These are phyloP conservation scores for Sminthopsis crassicaudata DNA, from an alignment of 2,113 vertebrate species.

Conservation along the genomic window DNA sequence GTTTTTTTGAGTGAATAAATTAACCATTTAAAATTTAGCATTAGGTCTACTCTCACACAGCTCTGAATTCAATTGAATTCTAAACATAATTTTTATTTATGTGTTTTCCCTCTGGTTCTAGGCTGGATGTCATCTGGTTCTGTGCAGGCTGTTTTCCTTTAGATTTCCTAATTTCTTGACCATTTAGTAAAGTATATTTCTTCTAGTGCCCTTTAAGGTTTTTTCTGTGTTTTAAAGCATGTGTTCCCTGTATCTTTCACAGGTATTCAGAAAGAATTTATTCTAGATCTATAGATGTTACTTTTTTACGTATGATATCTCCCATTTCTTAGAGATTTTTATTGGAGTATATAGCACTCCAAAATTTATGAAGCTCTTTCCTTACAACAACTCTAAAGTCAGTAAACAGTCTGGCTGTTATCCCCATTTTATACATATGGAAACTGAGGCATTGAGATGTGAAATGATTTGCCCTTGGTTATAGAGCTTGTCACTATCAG, in stretches of 20 bases:
- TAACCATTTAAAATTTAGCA: constrained; percentile 46
- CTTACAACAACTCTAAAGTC: not conserved
- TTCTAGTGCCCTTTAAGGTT: constrained; percentile 22
- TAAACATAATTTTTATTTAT: constrained; percentile 45
- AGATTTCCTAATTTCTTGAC: constrained; percentile 21
- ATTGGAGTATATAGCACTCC: not conserved
- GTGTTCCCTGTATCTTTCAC: constrained; percentile 13
- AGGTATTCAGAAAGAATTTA: constrained; percentile 18
- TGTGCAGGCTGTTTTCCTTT: constrained; percentile 4
- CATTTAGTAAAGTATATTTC: constrained; percentile 39
- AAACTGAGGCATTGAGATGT: not conserved
- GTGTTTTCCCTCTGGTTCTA: constrained; percentile 28
- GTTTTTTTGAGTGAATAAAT: constrained; percentile 33
- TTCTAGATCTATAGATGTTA: constrained; percentile 7
- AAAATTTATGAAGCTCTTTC: not conserved
- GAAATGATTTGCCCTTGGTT: not conserved
- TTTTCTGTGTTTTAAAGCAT: constrained; percentile 6
- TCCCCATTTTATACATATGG: not conserved
- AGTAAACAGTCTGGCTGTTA: not conserved
- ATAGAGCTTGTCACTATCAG: not conserved
- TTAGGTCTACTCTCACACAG: constrained; percentile 10
- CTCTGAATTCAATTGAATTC: not conserved
- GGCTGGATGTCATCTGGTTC: not conserved
- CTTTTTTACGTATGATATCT: constrained; percentile 24
- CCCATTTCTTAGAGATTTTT: constrained; percentile 16